phyloP scores from a whole-genome alignment of 2,113 vertebrate genomes.

The Lasiurus borealis region DNA sequence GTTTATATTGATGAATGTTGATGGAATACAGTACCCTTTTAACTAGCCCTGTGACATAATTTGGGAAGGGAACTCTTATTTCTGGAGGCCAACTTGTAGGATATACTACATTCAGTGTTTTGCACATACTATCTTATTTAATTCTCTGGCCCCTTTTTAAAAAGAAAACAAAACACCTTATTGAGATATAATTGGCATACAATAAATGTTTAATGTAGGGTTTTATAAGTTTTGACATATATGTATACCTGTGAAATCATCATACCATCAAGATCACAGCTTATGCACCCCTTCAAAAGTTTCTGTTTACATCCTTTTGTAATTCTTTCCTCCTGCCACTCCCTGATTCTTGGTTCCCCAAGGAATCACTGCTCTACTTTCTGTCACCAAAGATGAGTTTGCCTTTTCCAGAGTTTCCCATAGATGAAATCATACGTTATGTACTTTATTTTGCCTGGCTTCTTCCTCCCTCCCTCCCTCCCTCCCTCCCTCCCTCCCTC shows the following conservation, averaged over 20 bases:
- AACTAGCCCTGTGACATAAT: not conserved
- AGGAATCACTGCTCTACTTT: not conserved
- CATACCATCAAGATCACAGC: not conserved
- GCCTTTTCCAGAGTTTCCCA: conserved; percentile 32
- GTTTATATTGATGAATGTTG: not conserved
- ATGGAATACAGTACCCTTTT: not conserved
- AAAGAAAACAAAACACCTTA: too few relatives aligned
- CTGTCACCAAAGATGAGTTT: not conserved
- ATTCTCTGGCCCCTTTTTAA: not conserved
- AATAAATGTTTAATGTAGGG: not conserved
- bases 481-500: too few relatives aligned
- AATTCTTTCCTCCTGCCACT: not conserved
- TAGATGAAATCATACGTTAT: not conserved
- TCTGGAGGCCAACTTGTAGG: not conserved
- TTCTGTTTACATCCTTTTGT: not conserved
- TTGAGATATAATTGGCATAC: not conserved
- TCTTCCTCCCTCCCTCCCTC: too few relatives aligned
- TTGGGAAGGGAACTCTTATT: not conserved
- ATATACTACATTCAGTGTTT: not conserved
- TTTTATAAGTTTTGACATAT: not conserved
- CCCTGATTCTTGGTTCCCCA: not conserved
- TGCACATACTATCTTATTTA: conserved; percentile 2
- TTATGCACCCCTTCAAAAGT: not conserved
- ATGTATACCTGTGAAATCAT: not conserved
- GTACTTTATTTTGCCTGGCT: not conserved